Percentiles rank a stretch among this genome's conserved stretches.
Conservation (phyloP, 2,888 invertebrate species). For the Thelaira solivaga region DNA sequence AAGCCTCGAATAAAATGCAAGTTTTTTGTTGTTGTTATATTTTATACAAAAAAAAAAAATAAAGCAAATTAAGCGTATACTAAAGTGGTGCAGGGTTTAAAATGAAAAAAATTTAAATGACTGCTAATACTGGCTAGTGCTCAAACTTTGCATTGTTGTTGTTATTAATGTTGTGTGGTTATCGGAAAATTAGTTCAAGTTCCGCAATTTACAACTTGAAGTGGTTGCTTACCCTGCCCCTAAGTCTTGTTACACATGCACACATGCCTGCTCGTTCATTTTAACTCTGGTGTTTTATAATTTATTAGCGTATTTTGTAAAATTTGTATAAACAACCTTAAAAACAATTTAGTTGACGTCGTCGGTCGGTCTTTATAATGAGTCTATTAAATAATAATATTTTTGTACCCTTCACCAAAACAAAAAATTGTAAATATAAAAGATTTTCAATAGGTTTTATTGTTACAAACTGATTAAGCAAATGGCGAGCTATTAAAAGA, state of each 20-base stretch:
- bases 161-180: not conserved
- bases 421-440: too few species aligned
- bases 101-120: not conserved
- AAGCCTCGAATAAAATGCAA: not conserved
- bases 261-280: too few species aligned
- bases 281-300: too few species aligned
- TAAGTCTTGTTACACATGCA: not conserved
- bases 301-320: not conserved
- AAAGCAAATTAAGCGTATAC: too few species aligned
- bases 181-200: slow-evolving; percentile 27
- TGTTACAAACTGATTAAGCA: too few species aligned
- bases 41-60: not conserved
- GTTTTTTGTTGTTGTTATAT: not conserved
- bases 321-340: not conserved
- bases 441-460: too few species aligned
- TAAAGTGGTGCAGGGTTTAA: not conserved
- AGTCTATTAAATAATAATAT: not conserved
- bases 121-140: not conserved
- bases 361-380: not conserved
- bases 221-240: not conserved
- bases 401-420: too few species aligned
- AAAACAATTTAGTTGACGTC: slow-evolving; percentile 15
- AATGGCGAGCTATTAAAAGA: too few species aligned
- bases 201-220: not conserved
- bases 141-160: not conserved